A percentile compares a stretch with the other conserved stretches of the same genome.
phyloP scores from a whole-genome alignment of 2,797 vertebrate genomes.

The Argya squamiceps region DNA sequence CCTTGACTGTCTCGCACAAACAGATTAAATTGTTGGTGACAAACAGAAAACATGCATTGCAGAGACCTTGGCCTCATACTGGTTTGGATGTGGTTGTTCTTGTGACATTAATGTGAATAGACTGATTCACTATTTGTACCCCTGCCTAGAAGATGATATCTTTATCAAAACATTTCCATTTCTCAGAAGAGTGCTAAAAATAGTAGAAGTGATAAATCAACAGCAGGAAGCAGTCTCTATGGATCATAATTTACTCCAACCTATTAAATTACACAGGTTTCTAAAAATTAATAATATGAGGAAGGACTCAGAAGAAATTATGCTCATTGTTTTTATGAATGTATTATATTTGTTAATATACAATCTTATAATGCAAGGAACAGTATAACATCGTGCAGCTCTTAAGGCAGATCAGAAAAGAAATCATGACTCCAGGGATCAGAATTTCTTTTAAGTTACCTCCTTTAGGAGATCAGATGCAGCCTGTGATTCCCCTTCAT shows the following conservation, averaged over 20 bases:
- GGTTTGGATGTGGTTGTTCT: not conserved
- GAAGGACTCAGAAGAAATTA: not conserved
- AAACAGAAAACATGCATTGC: not conserved
- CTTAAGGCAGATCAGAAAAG: not conserved
- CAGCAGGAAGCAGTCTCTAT: not conserved
- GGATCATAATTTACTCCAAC: not conserved
- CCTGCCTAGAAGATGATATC: not conserved
- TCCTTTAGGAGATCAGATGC: not conserved
- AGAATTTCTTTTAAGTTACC: not conserved
- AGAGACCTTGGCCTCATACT: not conserved
- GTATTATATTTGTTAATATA: not conserved
- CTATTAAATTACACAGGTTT: not conserved
- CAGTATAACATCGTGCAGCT: not conserved
- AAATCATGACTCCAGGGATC: not conserved
- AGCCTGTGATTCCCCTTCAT: not conserved
- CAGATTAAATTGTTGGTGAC: not conserved
- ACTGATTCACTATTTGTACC: not conserved
- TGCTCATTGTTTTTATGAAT: not conserved
- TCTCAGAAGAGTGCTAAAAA: conserved; percentile 25
- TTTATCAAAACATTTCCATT: conserved; percentile 30
- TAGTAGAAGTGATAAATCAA: not conserved
- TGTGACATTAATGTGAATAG: not conserved
- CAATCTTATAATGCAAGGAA: not conserved
- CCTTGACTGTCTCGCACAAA: not conserved
- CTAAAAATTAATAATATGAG: not conserved